A percentile compares a stretch with the other conserved stretches of the same genome.
Evolutionary conservation across 92 coral and sea anemone species (phyloP).

Genomic region (Phenganax marumi): DNA sequence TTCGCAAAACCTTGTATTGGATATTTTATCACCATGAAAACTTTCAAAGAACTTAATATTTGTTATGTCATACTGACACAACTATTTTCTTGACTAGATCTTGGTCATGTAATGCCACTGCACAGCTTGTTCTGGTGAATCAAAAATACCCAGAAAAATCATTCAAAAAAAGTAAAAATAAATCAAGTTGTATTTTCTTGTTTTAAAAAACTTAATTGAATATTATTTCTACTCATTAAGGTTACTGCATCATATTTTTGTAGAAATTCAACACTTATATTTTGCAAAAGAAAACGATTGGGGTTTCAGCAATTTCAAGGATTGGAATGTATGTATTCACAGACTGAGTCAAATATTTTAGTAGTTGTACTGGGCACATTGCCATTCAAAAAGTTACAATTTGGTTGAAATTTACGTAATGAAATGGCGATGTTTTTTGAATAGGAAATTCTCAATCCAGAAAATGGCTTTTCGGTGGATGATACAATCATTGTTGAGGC

Average conservation of each 20-base stretch:
- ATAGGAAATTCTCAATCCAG: constrained; percentile 85
- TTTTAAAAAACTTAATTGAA: background rate
- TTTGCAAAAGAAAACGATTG: constrained; percentile 98
- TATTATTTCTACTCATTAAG: background rate
- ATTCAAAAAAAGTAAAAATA: constrained; percentile 79
- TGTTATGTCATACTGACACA: background rate
- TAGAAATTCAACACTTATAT: constrained; percentile 90
- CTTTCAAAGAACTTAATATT: background rate
- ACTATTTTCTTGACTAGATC: constrained; percentile 54
- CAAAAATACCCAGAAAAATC: constrained; percentile 73
- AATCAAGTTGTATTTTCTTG: background rate
- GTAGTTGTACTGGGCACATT: too few relatives aligned
- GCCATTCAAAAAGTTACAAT: background rate
- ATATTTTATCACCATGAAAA: background rate
- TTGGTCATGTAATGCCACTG: constrained; percentile 98
- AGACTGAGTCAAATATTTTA: background rate
- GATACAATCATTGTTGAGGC: constrained; percentile 89
- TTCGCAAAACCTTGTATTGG: too few relatives aligned
- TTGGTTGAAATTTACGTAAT: background rate
- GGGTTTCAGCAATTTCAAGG: constrained; percentile 95
- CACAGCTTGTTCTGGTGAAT: constrained; percentile 68
- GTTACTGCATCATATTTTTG: background rate
- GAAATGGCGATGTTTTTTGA: background rate
- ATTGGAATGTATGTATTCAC: constrained; percentile 82
- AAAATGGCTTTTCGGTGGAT: constrained; percentile 79